Conservation (phyloP, 2,113 vertebrate genomes). For the Cyanistes caeruleus region DNA sequence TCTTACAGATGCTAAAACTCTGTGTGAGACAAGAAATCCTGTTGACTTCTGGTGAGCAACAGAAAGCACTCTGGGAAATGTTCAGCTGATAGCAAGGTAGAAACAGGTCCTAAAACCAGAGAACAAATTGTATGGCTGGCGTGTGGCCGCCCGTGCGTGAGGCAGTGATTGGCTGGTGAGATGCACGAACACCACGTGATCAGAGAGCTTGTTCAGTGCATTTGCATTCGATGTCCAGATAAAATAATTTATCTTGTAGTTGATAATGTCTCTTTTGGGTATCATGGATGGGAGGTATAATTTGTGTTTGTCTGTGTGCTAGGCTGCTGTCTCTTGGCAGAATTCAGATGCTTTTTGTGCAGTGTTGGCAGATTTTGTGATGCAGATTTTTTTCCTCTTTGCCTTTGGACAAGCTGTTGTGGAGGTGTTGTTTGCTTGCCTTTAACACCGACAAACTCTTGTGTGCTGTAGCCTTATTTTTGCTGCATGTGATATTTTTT, state of each 20-base stretch:
- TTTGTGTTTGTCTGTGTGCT: not conserved
- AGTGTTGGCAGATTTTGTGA: not conserved
- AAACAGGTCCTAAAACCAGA: not conserved
- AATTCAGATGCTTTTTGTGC: not conserved
- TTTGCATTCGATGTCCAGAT: not conserved
- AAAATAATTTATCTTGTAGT: not conserved
- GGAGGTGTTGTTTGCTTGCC: not conserved
- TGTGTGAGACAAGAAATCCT: not conserved
- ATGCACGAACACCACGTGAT: not conserved
- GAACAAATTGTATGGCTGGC: not conserved
- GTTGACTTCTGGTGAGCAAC: not conserved
- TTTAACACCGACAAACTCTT: not conserved
- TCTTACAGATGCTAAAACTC: not conserved
- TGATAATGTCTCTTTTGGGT: not conserved
- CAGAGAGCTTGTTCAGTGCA: not conserved
- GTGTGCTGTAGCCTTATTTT: not conserved
- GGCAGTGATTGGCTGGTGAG: not conserved
- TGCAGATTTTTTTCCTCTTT: not conserved
- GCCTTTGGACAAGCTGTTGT: not conserved
- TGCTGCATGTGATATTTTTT: not conserved
- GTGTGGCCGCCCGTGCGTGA: not conserved
- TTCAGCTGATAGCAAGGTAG: not conserved
- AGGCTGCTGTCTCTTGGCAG: not conserved
- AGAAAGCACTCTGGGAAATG: not conserved
- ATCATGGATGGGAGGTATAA: not conserved